Evolutionary conservation across 2,797 vertebrate genomes (phyloP).

Genomic region (Cossypha niveicapilla): DNA sequence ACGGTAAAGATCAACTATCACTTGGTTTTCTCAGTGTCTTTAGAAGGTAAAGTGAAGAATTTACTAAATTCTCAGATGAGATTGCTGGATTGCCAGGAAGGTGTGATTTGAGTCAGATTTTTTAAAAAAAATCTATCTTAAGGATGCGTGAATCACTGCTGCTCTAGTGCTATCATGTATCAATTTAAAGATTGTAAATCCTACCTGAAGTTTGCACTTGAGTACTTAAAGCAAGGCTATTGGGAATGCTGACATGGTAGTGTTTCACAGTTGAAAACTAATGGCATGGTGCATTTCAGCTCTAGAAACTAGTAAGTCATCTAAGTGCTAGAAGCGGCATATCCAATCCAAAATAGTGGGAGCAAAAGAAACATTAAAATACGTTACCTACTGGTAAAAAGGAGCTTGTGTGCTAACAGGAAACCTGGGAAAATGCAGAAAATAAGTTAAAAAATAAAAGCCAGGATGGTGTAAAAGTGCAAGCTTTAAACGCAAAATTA

Average conservation of each 20-base stretch:
- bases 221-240: background rate
- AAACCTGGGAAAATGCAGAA: background rate
- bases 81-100: background rate
- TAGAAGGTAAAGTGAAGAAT: background rate
- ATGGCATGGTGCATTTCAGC: background rate
- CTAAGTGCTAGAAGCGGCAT: background rate
- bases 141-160: background rate
- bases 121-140: fast-evolving
- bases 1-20: background rate
- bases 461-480: background rate
- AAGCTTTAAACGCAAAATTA: background rate
- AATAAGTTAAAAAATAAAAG: background rate
- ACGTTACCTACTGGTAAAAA: background rate
- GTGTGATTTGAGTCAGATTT: background rate
- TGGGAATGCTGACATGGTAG: background rate
- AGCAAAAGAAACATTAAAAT: background rate
- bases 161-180: background rate
- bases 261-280: background rate
- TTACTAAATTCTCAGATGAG: background rate
- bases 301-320: background rate
- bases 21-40: background rate
- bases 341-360: background rate
- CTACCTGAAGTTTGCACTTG: background rate
- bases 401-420: background rate
- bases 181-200: background rate